Percentiles rank a stretch among this genome's conserved stretches.
Conservation (phyloP, 2,888 invertebrate genomes). For the Hyalella azteca region DNA sequence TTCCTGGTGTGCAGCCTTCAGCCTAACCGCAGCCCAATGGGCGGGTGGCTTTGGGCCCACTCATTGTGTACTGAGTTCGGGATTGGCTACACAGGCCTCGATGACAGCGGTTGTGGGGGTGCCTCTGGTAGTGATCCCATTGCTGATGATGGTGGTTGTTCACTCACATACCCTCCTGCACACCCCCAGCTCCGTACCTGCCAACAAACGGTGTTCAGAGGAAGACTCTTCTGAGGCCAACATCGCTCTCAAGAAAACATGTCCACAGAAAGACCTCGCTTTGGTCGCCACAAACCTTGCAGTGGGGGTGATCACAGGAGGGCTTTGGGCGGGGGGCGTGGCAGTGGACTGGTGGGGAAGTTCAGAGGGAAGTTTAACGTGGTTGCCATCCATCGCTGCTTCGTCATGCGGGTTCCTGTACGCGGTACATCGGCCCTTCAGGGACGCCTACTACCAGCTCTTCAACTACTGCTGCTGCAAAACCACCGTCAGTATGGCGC, state of each 20-base stretch:
- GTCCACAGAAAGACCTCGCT: constrained; percentile 50
- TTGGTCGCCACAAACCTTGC: constrained; percentile 47
- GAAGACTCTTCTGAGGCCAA: neutral
- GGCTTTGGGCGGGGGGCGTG: constrained; percentile 51
- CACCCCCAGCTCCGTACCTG: constrained; percentile 38
- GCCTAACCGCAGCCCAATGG: constrained; percentile 52
- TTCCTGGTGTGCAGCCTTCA: constrained; percentile 45
- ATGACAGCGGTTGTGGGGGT: constrained; percentile 51
- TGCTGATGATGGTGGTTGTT: constrained; percentile 45
- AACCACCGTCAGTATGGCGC: constrained; percentile 72
- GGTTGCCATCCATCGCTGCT: constrained; percentile 52
- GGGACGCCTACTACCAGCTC: constrained; percentile 74
- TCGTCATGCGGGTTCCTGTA: constrained; percentile 53
- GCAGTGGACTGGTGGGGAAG: constrained; percentile 48
- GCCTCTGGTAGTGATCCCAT: constrained; percentile 47
- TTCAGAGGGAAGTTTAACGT: constrained; percentile 35
- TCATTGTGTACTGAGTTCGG: constrained; percentile 41
- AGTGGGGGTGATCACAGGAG: constrained; percentile 44
- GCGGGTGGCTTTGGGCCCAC: constrained; percentile 46
- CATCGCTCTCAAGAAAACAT: constrained; percentile 15
- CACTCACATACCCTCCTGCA: constrained; percentile 52
- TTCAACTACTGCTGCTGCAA: constrained; percentile 84
- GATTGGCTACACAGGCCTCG: constrained; percentile 19
- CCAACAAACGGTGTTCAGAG: neutral
- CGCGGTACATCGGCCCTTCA: constrained; percentile 71